Evolutionary conservation across 2,888 invertebrate genomes (phyloP).

Genomic region (Drosophila pegasa): DNA sequence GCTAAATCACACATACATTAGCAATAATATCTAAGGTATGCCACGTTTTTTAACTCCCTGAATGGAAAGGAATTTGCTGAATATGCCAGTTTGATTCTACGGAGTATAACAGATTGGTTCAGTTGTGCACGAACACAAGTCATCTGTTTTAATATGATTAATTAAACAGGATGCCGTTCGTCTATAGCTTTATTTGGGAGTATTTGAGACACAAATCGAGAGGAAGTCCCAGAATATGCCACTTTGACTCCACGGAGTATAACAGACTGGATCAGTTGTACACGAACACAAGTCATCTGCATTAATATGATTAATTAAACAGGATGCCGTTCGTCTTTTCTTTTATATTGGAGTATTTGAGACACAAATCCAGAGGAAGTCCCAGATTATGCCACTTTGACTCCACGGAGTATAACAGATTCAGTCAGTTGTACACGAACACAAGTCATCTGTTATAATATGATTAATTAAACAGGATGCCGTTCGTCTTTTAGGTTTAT

Average conservation of each 20-base stretch:
- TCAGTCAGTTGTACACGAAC: conserved; percentile 33
- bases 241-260: conserved; percentile 45
- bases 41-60: conserved; percentile 4
- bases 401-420: conserved; percentile 27
- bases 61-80: not conserved
- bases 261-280: conserved; percentile 5
- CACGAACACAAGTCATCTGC: conserved; percentile 9
- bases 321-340: conserved; percentile 1
- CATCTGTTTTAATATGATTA: conserved; percentile 54
- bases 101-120: not conserved
- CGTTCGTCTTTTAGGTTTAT: conserved; percentile 39
- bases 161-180: conserved; percentile 65
- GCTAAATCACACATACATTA: conserved; percentile 23
- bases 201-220: conserved; percentile 49
- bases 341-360: conserved; percentile 35
- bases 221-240: conserved; percentile 22
- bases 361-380: conserved; percentile 48
- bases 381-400: conserved; percentile 57
- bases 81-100: conserved; percentile 61
- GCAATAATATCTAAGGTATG: not conserved
- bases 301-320: not conserved
- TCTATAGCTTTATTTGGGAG: conserved; percentile 43
- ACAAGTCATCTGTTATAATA: conserved; percentile 62
- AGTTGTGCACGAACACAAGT: conserved; percentile 53
- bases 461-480: conserved; percentile 59